These are phyloP conservation scores for Mactromeris polynyma DNA, from an alignment of 2,888 invertebrate genomes.

Conservation along the genomic window DNA sequence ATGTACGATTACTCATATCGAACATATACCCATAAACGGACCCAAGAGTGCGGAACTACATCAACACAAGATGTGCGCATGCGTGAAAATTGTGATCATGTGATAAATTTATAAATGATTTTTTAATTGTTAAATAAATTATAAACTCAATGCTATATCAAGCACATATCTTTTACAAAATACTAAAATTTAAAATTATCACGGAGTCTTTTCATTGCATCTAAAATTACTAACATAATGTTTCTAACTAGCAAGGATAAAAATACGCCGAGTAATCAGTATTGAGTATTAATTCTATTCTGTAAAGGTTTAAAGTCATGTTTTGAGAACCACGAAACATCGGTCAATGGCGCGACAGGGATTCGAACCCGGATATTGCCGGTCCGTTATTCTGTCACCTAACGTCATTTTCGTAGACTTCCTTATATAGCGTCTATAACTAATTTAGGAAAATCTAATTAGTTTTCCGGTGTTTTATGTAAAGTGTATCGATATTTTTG, in stretches of 20 bases:
- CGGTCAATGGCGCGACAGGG: no score
- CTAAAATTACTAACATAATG: not conserved
- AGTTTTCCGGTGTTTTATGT: no score
- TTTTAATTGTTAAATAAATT: not conserved
- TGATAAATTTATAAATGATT: not conserved
- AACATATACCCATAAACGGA: not conserved
- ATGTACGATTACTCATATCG: not conserved
- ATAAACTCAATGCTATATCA: not conserved
- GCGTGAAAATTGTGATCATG: slow-evolving; percentile 1
- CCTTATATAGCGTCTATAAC: no score
- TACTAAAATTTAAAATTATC: not conserved
- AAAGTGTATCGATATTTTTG: no score
- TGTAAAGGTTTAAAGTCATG: no score
- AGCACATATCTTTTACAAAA: not conserved
- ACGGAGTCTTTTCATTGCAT: not conserved
- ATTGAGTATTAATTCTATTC: no score
- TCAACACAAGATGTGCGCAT: not conserved
- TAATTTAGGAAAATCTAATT: no score
- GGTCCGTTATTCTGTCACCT: no score
- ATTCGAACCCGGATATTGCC: no score
- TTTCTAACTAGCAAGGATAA: not conserved
- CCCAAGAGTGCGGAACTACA: not conserved
- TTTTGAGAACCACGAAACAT: no score
- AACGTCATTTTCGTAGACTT: no score
- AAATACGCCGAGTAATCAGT: not conserved